These are phyloP conservation scores for Psilopogon haemacephalus DNA, from an alignment of 2,113 vertebrate genomes.

Conservation along the genomic window DNA sequence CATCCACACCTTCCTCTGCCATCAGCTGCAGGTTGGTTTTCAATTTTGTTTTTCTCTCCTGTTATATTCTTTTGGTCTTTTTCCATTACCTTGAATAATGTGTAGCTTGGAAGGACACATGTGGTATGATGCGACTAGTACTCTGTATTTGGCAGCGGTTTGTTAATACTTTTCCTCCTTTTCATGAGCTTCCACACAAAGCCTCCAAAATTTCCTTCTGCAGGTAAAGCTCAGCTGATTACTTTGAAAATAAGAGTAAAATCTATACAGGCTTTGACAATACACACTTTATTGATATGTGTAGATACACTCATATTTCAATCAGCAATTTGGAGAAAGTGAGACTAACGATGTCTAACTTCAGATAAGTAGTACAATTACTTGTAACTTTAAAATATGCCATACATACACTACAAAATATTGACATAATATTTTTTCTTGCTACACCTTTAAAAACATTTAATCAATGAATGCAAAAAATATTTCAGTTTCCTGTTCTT, in stretches of 20 bases:
- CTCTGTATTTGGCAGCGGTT: not conserved
- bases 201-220: not conserved
- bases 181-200: not conserved
- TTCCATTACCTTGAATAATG: constrained; percentile 25
- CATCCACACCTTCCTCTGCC: not conserved
- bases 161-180: not conserved
- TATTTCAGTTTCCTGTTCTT: not conserved
- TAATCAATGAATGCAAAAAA: not conserved
- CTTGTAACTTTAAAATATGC: not conserved
- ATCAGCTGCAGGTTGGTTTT: not conserved
- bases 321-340: not conserved
- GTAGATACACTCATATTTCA: not conserved
- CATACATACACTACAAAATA: not conserved
- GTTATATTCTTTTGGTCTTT: not conserved
- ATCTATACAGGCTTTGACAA: not conserved
- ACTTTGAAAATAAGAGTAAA: constrained; percentile 7
- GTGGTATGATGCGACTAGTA: not conserved
- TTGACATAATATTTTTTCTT: not conserved
- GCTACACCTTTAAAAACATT: not conserved
- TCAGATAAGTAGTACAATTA: not conserved
- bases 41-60: not conserved
- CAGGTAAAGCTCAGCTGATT: not conserved
- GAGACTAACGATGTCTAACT: not conserved
- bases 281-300: not conserved
- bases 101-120: not conserved